These are phyloP conservation scores for Mimumesa dahlbomi DNA, from an alignment of 2,888 invertebrate genomes.

Conservation along the genomic window DNA sequence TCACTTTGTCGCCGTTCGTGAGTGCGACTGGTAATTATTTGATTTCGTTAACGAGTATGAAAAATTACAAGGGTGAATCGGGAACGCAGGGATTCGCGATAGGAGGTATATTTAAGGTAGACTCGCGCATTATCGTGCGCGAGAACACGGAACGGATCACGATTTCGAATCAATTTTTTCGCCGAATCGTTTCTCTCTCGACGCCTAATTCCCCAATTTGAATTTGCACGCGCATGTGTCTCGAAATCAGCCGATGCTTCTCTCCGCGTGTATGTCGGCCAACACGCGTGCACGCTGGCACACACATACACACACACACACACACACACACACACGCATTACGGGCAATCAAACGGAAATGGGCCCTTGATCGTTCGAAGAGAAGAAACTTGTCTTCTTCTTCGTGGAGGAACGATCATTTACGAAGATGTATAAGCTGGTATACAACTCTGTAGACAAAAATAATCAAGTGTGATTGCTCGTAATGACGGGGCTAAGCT, in stretches of 20 bases:
- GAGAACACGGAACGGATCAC: conserved; percentile 20
- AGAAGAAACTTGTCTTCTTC: conserved; percentile 17
- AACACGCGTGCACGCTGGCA: no score
- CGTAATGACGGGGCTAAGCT: conserved; percentile 79
- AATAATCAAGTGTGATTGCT: conserved; percentile 80
- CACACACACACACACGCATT: conserved; percentile 12
- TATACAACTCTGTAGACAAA: conserved; percentile 75
- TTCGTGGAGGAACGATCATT: conserved; percentile 50
- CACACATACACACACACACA: conserved; percentile 21
- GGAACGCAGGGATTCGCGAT: no score
- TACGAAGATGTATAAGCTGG: conserved; percentile 44
- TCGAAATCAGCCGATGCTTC: conserved; percentile 41
- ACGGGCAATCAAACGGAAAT: conserved; percentile 70
- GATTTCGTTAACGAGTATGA: neutral
- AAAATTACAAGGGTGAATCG: neutral
- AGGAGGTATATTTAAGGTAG: no score
- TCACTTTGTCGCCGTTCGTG: neutral
- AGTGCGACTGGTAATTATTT: neutral
- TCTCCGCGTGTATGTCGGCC: no score
- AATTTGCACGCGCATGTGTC: conserved; percentile 57
- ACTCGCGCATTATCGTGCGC: neutral
- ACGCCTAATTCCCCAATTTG: conserved; percentile 66
- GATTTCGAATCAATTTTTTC: conserved; percentile 39
- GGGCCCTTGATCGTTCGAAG: conserved; percentile 53
- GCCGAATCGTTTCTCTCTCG: conserved; percentile 33